Evolutionary conservation across 2,797 vertebrate genomes (phyloP).

Genomic region (Etheostoma perlongum): DNA sequence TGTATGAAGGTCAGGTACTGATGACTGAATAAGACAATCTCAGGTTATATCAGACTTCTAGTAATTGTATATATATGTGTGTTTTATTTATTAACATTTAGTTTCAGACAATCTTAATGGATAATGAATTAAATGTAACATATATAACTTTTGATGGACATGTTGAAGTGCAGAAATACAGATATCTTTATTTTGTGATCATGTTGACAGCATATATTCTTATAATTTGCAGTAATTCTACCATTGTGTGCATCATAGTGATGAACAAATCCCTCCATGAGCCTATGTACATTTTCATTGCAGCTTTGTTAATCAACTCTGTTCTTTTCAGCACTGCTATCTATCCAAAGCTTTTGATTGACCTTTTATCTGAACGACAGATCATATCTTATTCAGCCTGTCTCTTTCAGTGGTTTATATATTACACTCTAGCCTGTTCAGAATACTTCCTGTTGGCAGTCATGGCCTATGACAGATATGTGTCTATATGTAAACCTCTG

Average conservation of each 20-base stretch:
- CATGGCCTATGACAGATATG: constrained; percentile 49
- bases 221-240: constrained; percentile 41
- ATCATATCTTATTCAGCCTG: constrained; percentile 15
- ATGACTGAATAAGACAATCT: too few relatives aligned
- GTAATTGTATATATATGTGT: too few relatives aligned
- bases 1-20: too few relatives aligned
- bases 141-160: constrained; percentile 43
- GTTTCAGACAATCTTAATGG: neutral
- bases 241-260: constrained; percentile 22
- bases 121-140: constrained; percentile 32
- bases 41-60: too few relatives aligned
- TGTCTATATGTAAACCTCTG: constrained; percentile 40
- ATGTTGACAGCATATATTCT: constrained; percentile 34
- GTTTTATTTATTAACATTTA: too few relatives aligned
- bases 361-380: constrained; percentile 32
- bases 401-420: constrained; percentile 14
- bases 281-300: constrained; percentile 68
- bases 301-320: constrained; percentile 57
- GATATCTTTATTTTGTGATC: constrained; percentile 39
- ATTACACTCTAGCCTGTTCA: constrained; percentile 13
- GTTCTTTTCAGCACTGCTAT: constrained; percentile 41
- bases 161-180: constrained; percentile 38
- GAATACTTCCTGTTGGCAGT: constrained; percentile 34
- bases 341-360: constrained; percentile 58
- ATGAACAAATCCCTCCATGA: constrained; percentile 57